Conservation (phyloP, 1,140 invertebrate genomes). For the Dendroctonus ponderosae region DNA sequence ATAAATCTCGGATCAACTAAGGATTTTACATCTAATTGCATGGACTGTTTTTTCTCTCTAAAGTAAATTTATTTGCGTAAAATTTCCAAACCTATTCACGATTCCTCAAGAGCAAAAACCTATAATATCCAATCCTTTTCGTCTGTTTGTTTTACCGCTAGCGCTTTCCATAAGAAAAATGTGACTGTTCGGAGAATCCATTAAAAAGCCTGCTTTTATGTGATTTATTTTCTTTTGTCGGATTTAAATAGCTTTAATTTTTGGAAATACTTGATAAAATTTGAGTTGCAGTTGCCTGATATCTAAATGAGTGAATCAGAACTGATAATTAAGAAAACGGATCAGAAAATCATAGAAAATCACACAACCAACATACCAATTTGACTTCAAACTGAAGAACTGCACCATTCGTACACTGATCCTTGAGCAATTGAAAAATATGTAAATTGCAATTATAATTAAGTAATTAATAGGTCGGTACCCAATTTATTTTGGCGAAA, state of each 20-base stretch:
- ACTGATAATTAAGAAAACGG: no score
- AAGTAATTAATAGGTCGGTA: no score
- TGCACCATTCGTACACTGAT: no score
- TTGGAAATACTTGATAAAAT: not conserved
- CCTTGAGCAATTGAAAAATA: no score
- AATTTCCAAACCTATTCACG: not conserved
- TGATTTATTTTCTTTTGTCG: not conserved
- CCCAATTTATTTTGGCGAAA: no score
- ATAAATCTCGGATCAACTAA: not conserved
- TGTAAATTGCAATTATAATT: no score
- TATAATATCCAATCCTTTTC: conserved; percentile 6
- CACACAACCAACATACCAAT: not conserved
- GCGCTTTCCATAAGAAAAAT: conserved; percentile 3
- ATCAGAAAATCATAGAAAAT: no score
- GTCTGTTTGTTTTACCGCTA: conserved; percentile 7
- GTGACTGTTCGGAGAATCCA: conserved; percentile 13
- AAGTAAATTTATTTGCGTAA: not conserved
- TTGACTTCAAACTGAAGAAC: not conserved
- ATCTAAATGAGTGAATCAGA: not conserved
- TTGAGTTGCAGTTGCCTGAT: not conserved
- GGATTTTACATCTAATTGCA: not conserved
- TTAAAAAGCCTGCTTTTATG: not conserved
- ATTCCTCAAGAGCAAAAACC: not conserved
- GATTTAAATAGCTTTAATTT: not conserved
- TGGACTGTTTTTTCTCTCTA: conserved; percentile 1